Base-by-base conservation (phyloP, 2,888 invertebrate genomes). In the Emmelina monodactyla region DNA sequence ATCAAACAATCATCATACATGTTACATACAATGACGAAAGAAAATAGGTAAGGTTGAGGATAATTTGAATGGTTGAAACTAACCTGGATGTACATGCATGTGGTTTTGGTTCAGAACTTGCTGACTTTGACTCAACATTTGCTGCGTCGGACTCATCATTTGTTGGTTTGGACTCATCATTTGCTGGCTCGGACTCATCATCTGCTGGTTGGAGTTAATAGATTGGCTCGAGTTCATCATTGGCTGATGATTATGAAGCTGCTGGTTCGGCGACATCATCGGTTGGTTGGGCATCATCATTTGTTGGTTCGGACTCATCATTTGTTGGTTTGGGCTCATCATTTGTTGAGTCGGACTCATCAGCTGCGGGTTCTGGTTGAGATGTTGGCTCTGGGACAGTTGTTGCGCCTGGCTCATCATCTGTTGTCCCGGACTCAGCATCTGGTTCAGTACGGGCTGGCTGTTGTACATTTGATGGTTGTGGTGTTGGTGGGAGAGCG, bases 401-500 rank as follows among this genome's bases (percentile, higher is more conserved):
- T 29, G 12, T 9, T 13, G 29, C 2, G 12, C 13, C 7, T 3
- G 3, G 12, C 2, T 5, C 13, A 29, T 9, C 12, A 7, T 12
- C 12, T 4, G 14, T 2, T 12, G 3, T 9, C 4, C 2, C 13
- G 3, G 12, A 9, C 12, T 12, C 3, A 29, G 14, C 12, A 12
- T 12, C 14, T 29, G 29, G 29, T 14, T 29, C 13, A 29, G 4
- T 3, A 5, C 14, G 40, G 15, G 12, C 28, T 14, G 25, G 19
- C 33, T 34, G 37, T 9, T 25, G 25, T 25, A 25, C 25, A 25
- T 37, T 25, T 45, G 49, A 32, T 41, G 35, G 41, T 43, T 38
- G 30, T 43, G 41, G 34, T 45, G 49, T n/a, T 53, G 51, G 33
- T 50, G 52, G 12, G 46, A 32, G n/a, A 82, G 73, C 22, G 46